phyloP scores from a whole-genome alignment of 2,113 vertebrate genomes.

The Siniperca chuatsi region DNA sequence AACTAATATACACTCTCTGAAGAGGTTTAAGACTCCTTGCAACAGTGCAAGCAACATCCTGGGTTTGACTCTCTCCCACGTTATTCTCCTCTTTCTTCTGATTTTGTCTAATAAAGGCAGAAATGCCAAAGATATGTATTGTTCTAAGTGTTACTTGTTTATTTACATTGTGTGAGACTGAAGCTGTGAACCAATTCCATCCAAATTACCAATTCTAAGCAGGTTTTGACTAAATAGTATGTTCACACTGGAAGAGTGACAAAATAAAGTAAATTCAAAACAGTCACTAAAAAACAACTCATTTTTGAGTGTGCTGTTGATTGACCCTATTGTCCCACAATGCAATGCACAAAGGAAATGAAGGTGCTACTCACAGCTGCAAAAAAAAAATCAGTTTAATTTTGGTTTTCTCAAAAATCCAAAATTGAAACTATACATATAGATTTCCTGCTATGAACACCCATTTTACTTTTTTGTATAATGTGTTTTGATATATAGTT shows the following conservation, averaged over 20 bases:
- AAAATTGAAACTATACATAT: too few relatives aligned
- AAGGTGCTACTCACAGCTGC: too few relatives aligned
- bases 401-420: too few relatives aligned
- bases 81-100: neutral
- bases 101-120: constrained; percentile 9
- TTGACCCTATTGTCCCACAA: neutral
- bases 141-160: accelerated
- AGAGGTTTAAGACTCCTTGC: neutral
- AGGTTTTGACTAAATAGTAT: neutral
- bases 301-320: neutral
- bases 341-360: too few relatives aligned
- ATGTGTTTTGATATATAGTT: too few relatives aligned
- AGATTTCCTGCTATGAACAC: too few relatives aligned
- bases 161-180: neutral
- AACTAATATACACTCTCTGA: neutral
- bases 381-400: too few relatives aligned
- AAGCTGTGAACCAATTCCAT: too few relatives aligned
- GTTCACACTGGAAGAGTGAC: neutral
- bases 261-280: neutral
- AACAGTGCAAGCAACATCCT: neutral
- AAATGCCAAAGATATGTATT: neutral
- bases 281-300: neutral
- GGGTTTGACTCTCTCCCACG: too few relatives aligned
- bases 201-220: neutral
- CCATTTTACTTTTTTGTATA: too few relatives aligned